These are phyloP conservation scores for Lemur catta DNA, from an alignment of 2,797 vertebrate species.

Conservation along the genomic window DNA sequence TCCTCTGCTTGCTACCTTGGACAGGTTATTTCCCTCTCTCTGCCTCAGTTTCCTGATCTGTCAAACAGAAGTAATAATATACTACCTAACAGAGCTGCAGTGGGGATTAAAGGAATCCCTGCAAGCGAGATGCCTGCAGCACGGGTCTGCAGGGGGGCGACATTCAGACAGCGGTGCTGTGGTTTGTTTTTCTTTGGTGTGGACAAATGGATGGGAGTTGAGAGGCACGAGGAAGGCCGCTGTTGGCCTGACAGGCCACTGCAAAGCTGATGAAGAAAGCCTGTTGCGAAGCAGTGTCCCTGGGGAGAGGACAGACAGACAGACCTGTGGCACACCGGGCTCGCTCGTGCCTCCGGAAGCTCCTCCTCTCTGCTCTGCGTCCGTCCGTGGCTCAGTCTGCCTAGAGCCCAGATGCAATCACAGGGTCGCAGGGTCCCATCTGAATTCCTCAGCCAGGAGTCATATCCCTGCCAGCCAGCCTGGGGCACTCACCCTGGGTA, in stretches of 20 bases:
- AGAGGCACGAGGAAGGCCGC: not conserved
- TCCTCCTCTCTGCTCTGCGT: not conserved
- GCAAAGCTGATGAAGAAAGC: not conserved
- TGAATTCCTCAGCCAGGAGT: not conserved
- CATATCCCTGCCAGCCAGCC: not conserved
- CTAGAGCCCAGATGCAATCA: not conserved
- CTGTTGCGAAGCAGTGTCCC: not conserved
- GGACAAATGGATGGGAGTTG: not conserved
- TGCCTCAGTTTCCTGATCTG: not conserved
- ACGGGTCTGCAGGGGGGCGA: not conserved
- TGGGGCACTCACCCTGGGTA: not conserved
- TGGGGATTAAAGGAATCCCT: not conserved
- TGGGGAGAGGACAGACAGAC: not conserved
- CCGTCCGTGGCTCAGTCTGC: not conserved
- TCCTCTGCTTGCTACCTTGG: not conserved
- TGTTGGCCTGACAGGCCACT: not conserved
- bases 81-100: not conserved
- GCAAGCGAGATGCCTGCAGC: not conserved
- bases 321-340: not conserved
- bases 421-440: not conserved
- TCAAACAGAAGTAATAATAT: not conserved
- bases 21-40: not conserved
- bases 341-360: not conserved
- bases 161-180: rapidly evolving
- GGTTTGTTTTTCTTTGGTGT: not conserved